Base-by-base conservation (phyloP, 2,113 vertebrate genomes). In the Porphyrio hochstetteri region DNA sequence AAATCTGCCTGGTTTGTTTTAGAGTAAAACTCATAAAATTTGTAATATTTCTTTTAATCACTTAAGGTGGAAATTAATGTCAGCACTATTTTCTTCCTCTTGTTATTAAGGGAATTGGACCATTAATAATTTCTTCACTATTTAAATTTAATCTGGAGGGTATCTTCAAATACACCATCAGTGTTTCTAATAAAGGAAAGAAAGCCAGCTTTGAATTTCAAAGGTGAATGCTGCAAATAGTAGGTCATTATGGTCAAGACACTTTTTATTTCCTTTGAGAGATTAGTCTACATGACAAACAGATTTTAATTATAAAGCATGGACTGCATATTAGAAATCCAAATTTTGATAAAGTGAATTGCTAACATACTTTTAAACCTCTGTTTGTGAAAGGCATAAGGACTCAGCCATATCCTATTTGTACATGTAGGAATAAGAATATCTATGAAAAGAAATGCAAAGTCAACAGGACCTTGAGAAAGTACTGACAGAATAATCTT, bases 1-100 rank as follows among this genome's bases (percentile, higher is more conserved):
- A 94, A 93, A 87, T 84, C 59, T 91, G 38, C 64, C 56, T 64
- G 28, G 19, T 96, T 88, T 95, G 67, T 92, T 92, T 93, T 64
- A 86, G 74, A 93, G 17, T 48, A 36, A 94, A 94, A 60, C 15
- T 55, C 75, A 68, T 60, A 92, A 95, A 56, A 90, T 88, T 79
- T 72, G 19, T 50, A 92, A 86, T 44, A 44, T 76, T 86, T 82
- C 53, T 88, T 96, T 94, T 67, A 82, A 87, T 87, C 85, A 81
- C 48, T 69, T 88, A 75, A 75, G 13, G 20, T 92, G 50, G 67
- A 92, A 96, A 88, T 92, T 71, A 93, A 64, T 25, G 7, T 83
- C 74, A 56, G 8, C 35, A 72, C 53, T 67, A 48, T 13, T 64
- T 93, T 91, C 77, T 82, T 86, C 16, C 53, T 48, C n/a, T 56